Conservation (phyloP, 1,140 invertebrate genomes). For the Drosophila willistoni region DNA sequence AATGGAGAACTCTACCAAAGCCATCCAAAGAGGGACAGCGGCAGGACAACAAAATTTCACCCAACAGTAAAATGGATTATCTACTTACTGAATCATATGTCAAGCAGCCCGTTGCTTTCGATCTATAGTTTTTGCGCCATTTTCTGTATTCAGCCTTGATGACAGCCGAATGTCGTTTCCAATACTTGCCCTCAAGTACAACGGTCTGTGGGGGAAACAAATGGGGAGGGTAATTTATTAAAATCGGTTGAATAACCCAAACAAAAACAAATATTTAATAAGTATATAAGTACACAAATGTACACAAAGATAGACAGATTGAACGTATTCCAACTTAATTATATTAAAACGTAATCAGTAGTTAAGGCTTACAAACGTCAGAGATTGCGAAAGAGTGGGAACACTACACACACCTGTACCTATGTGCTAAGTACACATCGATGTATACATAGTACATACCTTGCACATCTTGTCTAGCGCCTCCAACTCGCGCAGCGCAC, state of each 20-base stretch:
- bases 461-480: constrained; percentile 28
- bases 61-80: no score
- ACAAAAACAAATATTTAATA: constrained; percentile 32
- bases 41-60: constrained; percentile 28
- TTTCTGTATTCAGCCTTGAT: constrained; percentile 99
- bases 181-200: constrained; percentile 89
- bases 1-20: constrained; percentile 70
- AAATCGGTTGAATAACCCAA: constrained; percentile 35
- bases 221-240: not conserved
- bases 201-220: constrained; percentile 63
- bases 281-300: not conserved
- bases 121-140: constrained; percentile 98
- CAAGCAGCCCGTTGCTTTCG: constrained; percentile 90
- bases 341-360: constrained; percentile 25
- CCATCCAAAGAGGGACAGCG: constrained; percentile 28
- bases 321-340: constrained; percentile 10
- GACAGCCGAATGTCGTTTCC: constrained; percentile 97
- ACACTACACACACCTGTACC: not conserved
- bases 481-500: not conserved
- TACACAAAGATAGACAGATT: not conserved
- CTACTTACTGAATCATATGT: constrained; percentile 89
- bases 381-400: not conserved
- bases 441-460: constrained; percentile 18
- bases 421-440: not conserved
- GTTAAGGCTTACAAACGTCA: constrained; percentile 3